A percentile compares a stretch with the other conserved stretches of the same genome.
phyloP scores from a whole-genome alignment of 2,888 invertebrate species.

The Lacanobia oleracea region DNA sequence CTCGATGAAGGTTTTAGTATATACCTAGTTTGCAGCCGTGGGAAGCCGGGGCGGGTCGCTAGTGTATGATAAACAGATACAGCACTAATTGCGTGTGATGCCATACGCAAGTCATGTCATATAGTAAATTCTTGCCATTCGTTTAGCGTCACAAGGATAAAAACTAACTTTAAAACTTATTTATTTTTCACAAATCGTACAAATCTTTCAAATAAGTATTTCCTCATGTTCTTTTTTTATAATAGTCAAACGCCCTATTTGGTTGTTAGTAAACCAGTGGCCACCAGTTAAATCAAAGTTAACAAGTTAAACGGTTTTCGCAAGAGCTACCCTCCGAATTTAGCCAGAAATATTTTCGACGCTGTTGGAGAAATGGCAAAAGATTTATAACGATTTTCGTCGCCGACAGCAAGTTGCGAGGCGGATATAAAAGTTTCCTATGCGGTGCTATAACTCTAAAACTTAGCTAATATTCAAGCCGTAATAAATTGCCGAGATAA shows the following conservation, averaged over 20 bases:
- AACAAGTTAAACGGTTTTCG: slow-evolving; percentile 72
- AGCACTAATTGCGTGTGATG: too few species aligned
- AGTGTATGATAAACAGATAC: too few species aligned
- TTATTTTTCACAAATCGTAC: too few species aligned
- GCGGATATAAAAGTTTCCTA: slow-evolving; percentile 76
- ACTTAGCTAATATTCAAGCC: slow-evolving; percentile 81
- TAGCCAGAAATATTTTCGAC: slow-evolving; percentile 72
- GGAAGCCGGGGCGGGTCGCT: too few species aligned
- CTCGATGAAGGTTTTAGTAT: too few species aligned
- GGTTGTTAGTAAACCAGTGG: slow-evolving; percentile 63
- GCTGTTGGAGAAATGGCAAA: slow-evolving; percentile 75
- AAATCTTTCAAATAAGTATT: too few species aligned
- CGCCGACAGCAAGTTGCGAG: slow-evolving; percentile 75
- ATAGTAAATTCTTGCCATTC: too few species aligned
- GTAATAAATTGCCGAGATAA: slow-evolving; percentile 80
- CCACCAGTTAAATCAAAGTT: slow-evolving; percentile 65
- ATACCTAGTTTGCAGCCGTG: too few species aligned
- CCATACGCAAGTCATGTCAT: too few species aligned
- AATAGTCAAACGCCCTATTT: slow-evolving; percentile 38
- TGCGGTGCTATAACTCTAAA: slow-evolving; percentile 77
- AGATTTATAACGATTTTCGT: slow-evolving; percentile 81
- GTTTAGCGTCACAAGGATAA: too few species aligned
- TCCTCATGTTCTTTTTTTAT: too few species aligned
- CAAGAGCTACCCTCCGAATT: slow-evolving; percentile 66
- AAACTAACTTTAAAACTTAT: too few species aligned